Percentiles rank a stretch among this genome's conserved stretches.
These are phyloP conservation scores for Panthera uncia DNA, from an alignment of 2,113 vertebrate genomes.

Conservation along the genomic window DNA sequence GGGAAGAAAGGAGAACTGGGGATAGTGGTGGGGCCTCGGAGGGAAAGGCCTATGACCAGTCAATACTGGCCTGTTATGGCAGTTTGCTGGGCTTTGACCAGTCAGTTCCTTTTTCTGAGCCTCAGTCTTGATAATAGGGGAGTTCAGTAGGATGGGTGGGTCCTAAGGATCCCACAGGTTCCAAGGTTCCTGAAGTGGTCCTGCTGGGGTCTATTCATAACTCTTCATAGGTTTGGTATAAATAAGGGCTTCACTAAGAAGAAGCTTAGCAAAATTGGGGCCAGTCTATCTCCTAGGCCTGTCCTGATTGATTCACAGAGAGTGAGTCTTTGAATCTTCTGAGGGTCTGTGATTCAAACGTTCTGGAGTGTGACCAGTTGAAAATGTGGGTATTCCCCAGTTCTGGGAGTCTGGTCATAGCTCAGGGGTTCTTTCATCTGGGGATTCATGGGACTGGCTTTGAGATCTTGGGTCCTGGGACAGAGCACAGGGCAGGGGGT, in stretches of 20 bases:
- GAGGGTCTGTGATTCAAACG: not conserved
- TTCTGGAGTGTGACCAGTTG: not conserved
- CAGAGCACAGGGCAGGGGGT: not conserved
- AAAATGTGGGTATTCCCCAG: not conserved
- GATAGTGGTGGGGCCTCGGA: not conserved
- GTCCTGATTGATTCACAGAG: not conserved
- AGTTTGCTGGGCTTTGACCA: not conserved
- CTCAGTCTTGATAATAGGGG: not conserved
- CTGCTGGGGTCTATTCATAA: not conserved
- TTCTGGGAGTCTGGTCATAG: not conserved
- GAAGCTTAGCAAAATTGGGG: not conserved
- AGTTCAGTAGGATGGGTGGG: not conserved
- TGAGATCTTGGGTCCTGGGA: not conserved
- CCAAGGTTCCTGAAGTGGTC: not conserved
- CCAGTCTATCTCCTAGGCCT: not conserved
- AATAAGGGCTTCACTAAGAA: not conserved
- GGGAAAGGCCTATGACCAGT: not conserved
- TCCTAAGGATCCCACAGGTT: not conserved
- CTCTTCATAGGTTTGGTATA: not conserved
- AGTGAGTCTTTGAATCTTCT: not conserved
- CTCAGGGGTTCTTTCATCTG: not conserved
- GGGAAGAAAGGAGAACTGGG: not conserved
- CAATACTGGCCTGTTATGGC: not conserved
- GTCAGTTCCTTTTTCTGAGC: not conserved
- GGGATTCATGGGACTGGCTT: not conserved